A percentile compares a stretch with the other conserved stretches of the same genome.
phyloP scores from a whole-genome alignment of 2,797 vertebrate genomes.

The Tympanoctomys barrerae region DNA sequence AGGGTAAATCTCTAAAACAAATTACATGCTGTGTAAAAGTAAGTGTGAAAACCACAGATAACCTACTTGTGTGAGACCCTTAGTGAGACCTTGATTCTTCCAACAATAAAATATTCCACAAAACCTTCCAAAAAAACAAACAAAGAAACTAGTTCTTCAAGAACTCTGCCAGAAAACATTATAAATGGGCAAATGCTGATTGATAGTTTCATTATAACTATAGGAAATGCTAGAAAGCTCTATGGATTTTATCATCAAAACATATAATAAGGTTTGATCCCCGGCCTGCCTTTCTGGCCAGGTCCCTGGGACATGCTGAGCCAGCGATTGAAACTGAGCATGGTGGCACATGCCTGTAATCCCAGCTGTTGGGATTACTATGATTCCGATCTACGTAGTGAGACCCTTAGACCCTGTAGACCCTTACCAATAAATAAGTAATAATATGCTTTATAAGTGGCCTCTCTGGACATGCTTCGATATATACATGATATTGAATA shows the following conservation, averaged over 20 bases:
- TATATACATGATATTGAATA: not conserved
- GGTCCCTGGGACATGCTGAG: too few species aligned
- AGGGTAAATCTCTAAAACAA: not conserved
- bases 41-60: not conserved
- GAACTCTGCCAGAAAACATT: not conserved
- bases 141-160: not conserved
- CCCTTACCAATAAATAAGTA: too few species aligned
- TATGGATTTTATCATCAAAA: not conserved
- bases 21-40: not conserved
- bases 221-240: not conserved
- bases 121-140: not conserved
- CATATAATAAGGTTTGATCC: not conserved
- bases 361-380: too few species aligned
- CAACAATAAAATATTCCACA: not conserved
- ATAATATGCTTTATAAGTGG: not conserved
- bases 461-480: not conserved
- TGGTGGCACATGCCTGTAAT: too few species aligned
- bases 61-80: too few species aligned
- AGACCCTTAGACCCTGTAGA: too few species aligned
- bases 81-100: not conserved
- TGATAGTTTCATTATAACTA: slow-evolving; percentile 1
- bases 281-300: too few species aligned
- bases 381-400: too few species aligned
- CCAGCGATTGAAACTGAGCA: too few species aligned
- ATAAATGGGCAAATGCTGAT: not conserved